Evolutionary conservation across 2,113 vertebrate species (phyloP).

Genomic region (Vidua macroura): DNA sequence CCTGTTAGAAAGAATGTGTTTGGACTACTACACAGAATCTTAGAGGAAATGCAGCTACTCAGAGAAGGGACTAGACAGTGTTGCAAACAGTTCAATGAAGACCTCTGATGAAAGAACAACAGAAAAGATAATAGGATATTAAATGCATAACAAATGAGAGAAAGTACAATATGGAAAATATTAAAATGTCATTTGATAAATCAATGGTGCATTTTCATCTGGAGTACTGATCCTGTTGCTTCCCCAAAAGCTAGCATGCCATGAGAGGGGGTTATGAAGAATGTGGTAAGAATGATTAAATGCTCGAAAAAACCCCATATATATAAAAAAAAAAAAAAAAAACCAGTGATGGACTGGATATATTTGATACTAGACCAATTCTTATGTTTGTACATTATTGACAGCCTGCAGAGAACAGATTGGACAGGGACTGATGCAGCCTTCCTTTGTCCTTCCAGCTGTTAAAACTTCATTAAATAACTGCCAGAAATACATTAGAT

Average conservation of each 20-base stretch:
- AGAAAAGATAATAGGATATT: conserved; percentile 6
- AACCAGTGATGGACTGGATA: background rate
- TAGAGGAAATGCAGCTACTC: background rate
- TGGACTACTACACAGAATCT: background rate
- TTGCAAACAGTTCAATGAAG: background rate
- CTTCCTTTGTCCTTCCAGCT: conserved; percentile 26
- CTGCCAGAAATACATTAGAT: conserved; percentile 36
- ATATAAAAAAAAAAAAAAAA: background rate
- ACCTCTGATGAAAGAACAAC: background rate
- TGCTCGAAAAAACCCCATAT: background rate
- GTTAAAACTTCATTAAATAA: conserved; percentile 52
- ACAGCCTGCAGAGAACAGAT: background rate
- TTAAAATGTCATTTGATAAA: conserved; percentile 16
- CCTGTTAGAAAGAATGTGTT: background rate
- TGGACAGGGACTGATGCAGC: background rate
- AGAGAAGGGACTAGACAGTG: background rate
- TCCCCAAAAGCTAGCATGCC: background rate
- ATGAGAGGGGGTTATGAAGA: background rate
- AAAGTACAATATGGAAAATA: conserved; percentile 26
- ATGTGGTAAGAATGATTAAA: conserved; percentile 4
- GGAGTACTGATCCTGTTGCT: background rate
- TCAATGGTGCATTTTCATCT: background rate
- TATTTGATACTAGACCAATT: conserved; percentile 21
- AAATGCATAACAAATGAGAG: conserved; percentile 19
- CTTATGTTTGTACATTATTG: background rate